These are phyloP conservation scores for Sitta carolinensis DNA, from an alignment of 2,797 vertebrate genomes.

Conservation along the genomic window DNA sequence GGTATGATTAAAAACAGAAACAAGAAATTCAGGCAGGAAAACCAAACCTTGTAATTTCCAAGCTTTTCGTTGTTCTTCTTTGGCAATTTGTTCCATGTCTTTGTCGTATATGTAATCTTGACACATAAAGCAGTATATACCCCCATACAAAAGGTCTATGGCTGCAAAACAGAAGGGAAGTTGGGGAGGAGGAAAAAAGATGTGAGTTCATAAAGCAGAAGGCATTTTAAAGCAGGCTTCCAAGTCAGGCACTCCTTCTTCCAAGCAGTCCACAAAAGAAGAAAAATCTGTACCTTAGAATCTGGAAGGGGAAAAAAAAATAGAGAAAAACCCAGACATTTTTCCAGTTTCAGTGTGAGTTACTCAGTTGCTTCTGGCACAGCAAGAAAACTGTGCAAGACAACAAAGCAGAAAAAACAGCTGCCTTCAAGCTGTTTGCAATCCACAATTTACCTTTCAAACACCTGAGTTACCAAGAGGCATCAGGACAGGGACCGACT, in stretches of 20 bases:
- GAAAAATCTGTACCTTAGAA: background rate
- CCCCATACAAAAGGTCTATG: constrained; percentile 96
- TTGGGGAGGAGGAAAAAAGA: background rate
- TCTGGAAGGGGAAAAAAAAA: background rate
- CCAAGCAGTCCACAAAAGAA: background rate
- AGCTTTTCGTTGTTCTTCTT: constrained; percentile 98
- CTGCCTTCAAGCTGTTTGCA: background rate
- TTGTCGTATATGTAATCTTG: constrained; percentile 99
- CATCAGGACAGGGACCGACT: background rate
- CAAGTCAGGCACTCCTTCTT: background rate
- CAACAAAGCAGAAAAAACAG: background rate
- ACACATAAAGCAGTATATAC: constrained; percentile 99
- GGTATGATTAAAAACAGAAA: constrained; percentile 50
- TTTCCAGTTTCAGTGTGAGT: background rate
- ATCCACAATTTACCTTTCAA: background rate
- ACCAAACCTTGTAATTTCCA: constrained; percentile 97
- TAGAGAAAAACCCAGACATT: background rate
- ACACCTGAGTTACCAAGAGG: background rate
- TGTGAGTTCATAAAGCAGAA: constrained; percentile 34
- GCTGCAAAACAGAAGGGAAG: constrained; percentile 77
- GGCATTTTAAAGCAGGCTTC: constrained; percentile 35
- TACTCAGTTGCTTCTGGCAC: background rate
- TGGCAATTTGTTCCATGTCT: constrained; percentile 99
- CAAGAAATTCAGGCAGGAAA: constrained; percentile 50
- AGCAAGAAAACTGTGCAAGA: background rate